Conservation (phyloP, 2,797 vertebrate species). For the Clarias pachynema region DNA sequence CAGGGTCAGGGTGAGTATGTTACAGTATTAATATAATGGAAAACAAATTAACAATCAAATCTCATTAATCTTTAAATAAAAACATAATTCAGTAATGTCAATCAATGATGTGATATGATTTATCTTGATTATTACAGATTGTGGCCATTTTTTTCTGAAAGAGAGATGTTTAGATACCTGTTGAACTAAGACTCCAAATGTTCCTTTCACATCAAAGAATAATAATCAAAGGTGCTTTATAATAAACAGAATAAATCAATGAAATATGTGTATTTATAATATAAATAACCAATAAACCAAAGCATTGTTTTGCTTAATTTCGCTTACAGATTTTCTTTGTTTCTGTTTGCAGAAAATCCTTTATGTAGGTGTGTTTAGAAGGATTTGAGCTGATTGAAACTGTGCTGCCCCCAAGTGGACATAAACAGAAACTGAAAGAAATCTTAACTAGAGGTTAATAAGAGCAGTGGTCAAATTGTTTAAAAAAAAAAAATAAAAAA, state of each 20-base stretch:
- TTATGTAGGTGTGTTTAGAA: neutral
- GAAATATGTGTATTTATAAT: neutral
- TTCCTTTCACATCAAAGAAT: neutral
- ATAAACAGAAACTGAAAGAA: neutral
- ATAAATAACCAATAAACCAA: neutral
- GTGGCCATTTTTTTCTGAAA: neutral
- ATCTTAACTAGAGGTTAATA: neutral
- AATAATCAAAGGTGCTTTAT: neutral
- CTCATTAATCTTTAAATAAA: neutral
- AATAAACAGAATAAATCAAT: neutral
- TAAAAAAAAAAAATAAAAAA: neutral
- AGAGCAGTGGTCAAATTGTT: too few relatives aligned
- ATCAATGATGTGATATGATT: neutral
- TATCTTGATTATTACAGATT: neutral
- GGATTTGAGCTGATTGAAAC: neutral
- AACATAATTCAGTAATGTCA: neutral
- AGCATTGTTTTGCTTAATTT: neutral
- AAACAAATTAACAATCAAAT: neutral
- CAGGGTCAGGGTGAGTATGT: too few relatives aligned
- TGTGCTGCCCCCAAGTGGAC: constrained; percentile 43
- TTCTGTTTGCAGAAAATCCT: neutral
- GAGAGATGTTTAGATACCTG: neutral
- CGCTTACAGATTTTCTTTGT: neutral
- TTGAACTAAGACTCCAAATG: neutral
- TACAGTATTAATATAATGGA: too few relatives aligned